Conservation (phyloP, 1,140 invertebrate genomes). For the Cepaea nemoralis region DNA sequence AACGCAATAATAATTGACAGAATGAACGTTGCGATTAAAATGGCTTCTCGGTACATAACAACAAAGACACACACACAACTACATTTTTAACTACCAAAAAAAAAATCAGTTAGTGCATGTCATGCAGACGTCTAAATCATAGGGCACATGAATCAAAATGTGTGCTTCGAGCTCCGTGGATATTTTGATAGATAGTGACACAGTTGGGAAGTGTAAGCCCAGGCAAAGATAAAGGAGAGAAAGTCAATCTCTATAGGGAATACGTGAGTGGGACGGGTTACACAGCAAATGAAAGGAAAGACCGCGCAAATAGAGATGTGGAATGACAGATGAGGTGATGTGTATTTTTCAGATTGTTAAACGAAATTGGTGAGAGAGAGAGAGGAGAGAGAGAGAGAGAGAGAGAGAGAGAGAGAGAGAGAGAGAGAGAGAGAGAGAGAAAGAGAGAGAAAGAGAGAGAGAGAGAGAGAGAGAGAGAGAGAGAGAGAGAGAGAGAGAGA, state of each 20-base stretch:
- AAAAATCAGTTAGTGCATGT: no score
- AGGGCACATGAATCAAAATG: no score
- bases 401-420: constrained; percentile 25
- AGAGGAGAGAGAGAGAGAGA: constrained; percentile 25
- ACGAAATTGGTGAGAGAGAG: not conserved
- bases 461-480: not conserved
- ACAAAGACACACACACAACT: no score
- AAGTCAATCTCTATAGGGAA: not conserved
- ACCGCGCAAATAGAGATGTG: not conserved
- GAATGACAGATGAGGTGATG: not conserved
- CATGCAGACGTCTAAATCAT: no score
- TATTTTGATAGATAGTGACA: no score
- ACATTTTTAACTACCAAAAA: no score
- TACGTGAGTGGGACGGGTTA: not conserved
- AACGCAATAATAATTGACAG: no score
- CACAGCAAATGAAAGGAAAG: not conserved
- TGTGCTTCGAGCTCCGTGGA: no score
- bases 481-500: not conserved
- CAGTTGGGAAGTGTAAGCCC: no score
- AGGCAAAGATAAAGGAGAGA: not conserved
- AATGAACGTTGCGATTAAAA: no score
- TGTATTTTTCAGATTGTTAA: not conserved
- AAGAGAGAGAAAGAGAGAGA: not conserved
- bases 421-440: constrained; percentile 16
- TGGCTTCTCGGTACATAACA: no score